phyloP scores from a whole-genome alignment of 2,797 vertebrate species.

The Liparis tanakae region DNA sequence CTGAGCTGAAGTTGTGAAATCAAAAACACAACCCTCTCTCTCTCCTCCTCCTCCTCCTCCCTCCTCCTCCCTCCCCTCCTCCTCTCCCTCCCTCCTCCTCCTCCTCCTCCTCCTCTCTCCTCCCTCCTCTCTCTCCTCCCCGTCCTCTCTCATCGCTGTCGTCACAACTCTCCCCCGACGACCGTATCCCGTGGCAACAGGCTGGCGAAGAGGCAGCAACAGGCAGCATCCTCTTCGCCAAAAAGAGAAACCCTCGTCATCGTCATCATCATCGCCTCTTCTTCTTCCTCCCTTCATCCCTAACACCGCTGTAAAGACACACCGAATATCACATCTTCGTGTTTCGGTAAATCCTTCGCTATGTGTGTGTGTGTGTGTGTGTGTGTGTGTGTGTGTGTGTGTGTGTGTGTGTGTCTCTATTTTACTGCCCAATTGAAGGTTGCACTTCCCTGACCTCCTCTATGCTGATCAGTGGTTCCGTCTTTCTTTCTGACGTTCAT shows the following conservation, averaged over 20 bases:
- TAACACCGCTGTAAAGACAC: neutral
- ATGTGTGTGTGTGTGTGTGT: neutral
- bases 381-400: neutral
- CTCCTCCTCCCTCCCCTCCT: too few relatives aligned
- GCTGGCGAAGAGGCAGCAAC: conserved; percentile 62
- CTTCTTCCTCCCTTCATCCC: conserved; percentile 3
- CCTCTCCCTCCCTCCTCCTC: too few relatives aligned
- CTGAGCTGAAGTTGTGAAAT: conserved; percentile 15
- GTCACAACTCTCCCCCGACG: conserved; percentile 50
- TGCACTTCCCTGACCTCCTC: conserved; percentile 40
- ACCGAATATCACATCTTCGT: neutral
- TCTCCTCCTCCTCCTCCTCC: conserved; percentile 34
- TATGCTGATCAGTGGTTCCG: conserved; percentile 37
- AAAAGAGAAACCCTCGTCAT: conserved; percentile 34
- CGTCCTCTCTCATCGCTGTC: conserved; percentile 42
- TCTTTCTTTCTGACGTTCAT: conserved; percentile 9
- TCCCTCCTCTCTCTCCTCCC: too few relatives aligned
- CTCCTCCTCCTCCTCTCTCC: too few relatives aligned
- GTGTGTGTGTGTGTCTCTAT: neutral
- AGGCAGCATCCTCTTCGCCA: conserved; percentile 46
- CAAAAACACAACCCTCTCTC: conserved; percentile 34
- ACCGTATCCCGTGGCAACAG: conserved; percentile 78
- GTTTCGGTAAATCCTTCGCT: neutral
- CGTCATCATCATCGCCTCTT: conserved; percentile 13
- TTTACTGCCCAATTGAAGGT: conserved; percentile 5